phyloP scores from a whole-genome alignment of 2,113 vertebrate species.

The Spilogale gracilis region DNA sequence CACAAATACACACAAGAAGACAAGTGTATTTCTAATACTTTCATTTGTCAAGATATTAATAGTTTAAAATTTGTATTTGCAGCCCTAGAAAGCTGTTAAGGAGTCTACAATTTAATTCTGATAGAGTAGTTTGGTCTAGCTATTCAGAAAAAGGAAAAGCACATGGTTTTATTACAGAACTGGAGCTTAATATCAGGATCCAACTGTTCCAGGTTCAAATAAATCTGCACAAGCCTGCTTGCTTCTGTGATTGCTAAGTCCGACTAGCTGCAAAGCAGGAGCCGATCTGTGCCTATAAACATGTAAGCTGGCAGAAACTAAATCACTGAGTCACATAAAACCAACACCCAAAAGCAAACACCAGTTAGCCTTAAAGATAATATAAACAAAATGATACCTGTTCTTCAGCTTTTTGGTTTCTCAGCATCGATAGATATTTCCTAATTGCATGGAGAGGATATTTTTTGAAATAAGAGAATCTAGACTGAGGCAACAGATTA shows the following conservation, averaged over 20 bases:
- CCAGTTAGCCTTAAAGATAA: conserved; percentile 12
- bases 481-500: conserved; percentile 79
- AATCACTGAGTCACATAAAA: background rate
- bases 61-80: conserved; percentile 49
- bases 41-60: background rate
- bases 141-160: conserved; percentile 2
- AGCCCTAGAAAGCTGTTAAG: conserved; percentile 21
- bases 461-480: conserved; percentile 81
- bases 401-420: conserved; percentile 78
- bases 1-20: conserved; percentile 10
- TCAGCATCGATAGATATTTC: conserved; percentile 73
- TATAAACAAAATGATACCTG: conserved; percentile 81
- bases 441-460: conserved; percentile 78
- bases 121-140: background rate
- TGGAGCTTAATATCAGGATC: conserved; percentile 60
- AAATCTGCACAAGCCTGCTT: conserved; percentile 44
- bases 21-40: background rate
- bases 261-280: background rate
- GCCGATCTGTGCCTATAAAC: background rate
- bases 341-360: conserved; percentile 54
- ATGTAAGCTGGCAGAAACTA: background rate
- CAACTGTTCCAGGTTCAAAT: conserved; percentile 54
- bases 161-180: background rate
- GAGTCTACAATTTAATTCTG: background rate
- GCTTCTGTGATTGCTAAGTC: background rate